Conservation (phyloP, 2,888 invertebrate genomes). For the Cantharis nigra region DNA sequence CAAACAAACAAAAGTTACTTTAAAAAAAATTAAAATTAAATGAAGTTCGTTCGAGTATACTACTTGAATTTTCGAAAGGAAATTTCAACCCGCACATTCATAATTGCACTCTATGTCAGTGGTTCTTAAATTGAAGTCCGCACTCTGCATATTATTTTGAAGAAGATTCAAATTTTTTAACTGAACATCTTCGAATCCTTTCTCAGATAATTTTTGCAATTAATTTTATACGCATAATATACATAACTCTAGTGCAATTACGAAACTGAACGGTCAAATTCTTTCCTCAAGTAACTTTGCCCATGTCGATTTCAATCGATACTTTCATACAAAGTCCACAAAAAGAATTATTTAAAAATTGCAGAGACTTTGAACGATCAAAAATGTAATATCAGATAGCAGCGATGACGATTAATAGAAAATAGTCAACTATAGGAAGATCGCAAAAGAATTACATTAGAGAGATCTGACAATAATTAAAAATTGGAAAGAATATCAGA, state of each 20-base stretch:
- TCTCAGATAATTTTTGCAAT: too few relatives aligned
- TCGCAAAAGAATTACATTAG: not conserved
- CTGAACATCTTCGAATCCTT: too few relatives aligned
- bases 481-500: not conserved
- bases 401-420: not conserved
- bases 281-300: not conserved
- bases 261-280: not conserved
- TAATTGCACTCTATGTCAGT: not conserved
- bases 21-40: not conserved
- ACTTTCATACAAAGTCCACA: not conserved
- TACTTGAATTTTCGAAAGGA: not conserved
- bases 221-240: too few relatives aligned
- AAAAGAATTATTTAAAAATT: not conserved
- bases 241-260: not conserved
- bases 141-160: too few relatives aligned
- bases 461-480: not conserved
- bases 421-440: not conserved
- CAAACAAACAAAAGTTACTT: not conserved
- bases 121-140: too few relatives aligned
- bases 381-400: not conserved
- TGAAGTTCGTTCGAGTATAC: not conserved
- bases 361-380: not conserved
- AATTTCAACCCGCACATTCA: not conserved
- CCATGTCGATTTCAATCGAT: not conserved
- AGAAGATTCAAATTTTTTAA: too few relatives aligned